A percentile compares a stretch with the other conserved stretches of the same genome.
phyloP scores from a whole-genome alignment of 2,113 vertebrate species.

The Chaetorhynchus papuensis region DNA sequence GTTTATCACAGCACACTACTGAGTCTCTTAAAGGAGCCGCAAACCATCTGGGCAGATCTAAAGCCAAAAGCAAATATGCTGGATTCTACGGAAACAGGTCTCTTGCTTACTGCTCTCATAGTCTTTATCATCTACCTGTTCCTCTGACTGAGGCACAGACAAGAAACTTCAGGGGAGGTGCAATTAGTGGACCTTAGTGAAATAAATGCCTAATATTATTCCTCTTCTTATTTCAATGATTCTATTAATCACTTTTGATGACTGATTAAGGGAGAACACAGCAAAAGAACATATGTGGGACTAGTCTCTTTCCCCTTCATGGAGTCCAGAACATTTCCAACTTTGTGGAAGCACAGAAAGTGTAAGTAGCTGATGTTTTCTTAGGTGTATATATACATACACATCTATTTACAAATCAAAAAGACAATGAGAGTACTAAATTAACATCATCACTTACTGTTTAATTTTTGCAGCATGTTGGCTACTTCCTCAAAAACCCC shows the following conservation, averaged over 20 bases:
- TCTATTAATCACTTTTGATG: neutral
- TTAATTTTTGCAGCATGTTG: neutral
- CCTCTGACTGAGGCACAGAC: neutral
- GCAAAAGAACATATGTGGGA: neutral
- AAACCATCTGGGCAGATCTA: neutral
- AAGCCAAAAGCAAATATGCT: neutral
- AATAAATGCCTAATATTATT: neutral
- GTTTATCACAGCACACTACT: neutral
- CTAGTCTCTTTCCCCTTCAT: neutral
- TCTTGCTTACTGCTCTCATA: neutral
- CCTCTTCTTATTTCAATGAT: neutral
- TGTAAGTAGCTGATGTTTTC: neutral
- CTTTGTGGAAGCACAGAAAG: neutral
- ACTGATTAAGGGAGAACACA: neutral
- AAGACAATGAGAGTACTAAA: neutral
- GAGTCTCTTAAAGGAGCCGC: neutral
- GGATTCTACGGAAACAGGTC: neutral
- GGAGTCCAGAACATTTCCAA: neutral
- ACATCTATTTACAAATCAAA: neutral
- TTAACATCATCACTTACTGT: neutral
- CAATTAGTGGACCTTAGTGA: neutral
- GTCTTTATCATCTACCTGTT: neutral
- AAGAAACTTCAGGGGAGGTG: neutral
- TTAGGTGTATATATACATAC: no score
- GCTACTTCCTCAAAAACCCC: neutral